A percentile compares a stretch with the other conserved stretches of the same genome.
phyloP scores from a whole-genome alignment of 2,888 invertebrate genomes.

The Drosophila nr. perissopoda region DNA sequence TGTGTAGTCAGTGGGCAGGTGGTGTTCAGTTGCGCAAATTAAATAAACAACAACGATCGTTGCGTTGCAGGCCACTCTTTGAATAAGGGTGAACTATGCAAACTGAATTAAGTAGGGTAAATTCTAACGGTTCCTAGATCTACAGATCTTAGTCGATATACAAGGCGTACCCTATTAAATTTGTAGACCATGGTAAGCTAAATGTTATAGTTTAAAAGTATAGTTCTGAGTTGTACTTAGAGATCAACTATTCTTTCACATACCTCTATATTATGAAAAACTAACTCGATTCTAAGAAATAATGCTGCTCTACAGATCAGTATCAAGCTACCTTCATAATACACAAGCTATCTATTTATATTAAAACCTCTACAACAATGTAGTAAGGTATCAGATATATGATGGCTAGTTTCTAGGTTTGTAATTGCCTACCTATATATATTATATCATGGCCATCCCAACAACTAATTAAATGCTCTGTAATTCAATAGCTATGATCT shows the following conservation, averaged over 20 bases:
- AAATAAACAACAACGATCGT: slow-evolving; percentile 20
- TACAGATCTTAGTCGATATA: neutral
- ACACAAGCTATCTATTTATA: neutral
- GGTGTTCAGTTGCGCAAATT: slow-evolving; percentile 37
- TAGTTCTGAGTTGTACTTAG: neutral
- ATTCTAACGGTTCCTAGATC: slow-evolving; percentile 5
- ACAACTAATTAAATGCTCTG: neutral
- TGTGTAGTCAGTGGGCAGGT: slow-evolving; percentile 40
- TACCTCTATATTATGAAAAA: neutral
- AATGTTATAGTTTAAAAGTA: neutral
- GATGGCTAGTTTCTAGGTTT: neutral
- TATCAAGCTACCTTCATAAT: neutral
- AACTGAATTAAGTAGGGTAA: slow-evolving; percentile 4
- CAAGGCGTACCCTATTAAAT: neutral
- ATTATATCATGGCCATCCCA: neutral
- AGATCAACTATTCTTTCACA: neutral
- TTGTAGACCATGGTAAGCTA: neutral
- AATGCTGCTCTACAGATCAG: neutral
- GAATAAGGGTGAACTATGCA: slow-evolving; percentile 27
- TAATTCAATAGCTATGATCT: neutral
- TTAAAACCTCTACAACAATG: neutral
- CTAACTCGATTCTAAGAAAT: neutral
- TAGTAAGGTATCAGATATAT: neutral
- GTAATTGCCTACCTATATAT: neutral
- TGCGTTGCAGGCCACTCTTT: neutral